Conservation (phyloP, 2,888 invertebrate genomes). For the Drosophila eohydei region DNA sequence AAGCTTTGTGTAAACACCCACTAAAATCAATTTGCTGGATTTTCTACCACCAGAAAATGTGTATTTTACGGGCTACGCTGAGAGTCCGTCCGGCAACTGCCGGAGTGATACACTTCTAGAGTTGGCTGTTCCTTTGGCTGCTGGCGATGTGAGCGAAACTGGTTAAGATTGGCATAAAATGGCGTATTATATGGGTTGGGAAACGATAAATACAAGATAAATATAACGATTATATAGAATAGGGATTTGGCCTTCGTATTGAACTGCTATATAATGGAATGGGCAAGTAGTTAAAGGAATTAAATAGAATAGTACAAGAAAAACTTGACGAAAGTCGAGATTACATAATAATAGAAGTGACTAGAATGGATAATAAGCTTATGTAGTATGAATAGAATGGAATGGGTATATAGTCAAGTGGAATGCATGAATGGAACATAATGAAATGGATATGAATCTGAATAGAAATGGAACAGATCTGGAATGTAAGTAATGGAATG, state of each 20-base stretch:
- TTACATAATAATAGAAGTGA: constrained; percentile 5
- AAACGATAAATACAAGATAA: constrained; percentile 33
- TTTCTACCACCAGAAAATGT: constrained; percentile 81
- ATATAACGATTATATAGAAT: constrained; percentile 33
- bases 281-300: constrained; percentile 3
- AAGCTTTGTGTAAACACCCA: constrained; percentile 83
- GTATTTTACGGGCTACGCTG: constrained; percentile 77
- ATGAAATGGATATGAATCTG: no score
- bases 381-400: not conserved
- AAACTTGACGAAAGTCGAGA: not conserved
- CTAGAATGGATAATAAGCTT: not conserved
- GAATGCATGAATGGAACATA: not conserved
- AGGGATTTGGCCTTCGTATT: not conserved
- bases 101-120: constrained; percentile 5
- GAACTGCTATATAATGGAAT: constrained; percentile 4
- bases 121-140: constrained; percentile 3
- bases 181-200: constrained; percentile 36
- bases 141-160: constrained; percentile 32
- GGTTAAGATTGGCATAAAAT: constrained; percentile 39
- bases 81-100: constrained; percentile 23
- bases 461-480: not conserved
- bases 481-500: not conserved
- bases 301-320: not conserved
- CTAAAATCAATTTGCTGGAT: constrained; percentile 83
- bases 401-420: not conserved